phyloP scores from a whole-genome alignment of 1,140 invertebrate species.

The Leptinotarsa undecemlineata region DNA sequence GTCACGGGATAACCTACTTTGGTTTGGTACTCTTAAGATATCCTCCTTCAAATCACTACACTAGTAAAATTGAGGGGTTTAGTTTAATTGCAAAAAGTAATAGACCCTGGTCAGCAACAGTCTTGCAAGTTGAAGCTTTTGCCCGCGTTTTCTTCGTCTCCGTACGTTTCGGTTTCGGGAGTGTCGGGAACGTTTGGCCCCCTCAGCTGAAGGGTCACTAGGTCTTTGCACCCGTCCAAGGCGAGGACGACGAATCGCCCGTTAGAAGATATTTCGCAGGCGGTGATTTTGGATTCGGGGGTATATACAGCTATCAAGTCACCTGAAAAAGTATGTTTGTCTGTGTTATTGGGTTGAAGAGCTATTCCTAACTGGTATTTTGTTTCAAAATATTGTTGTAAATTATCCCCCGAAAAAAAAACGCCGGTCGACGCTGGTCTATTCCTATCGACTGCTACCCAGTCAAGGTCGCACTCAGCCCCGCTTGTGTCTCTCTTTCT shows the following conservation, averaged over 20 bases:
- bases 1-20: too few relatives aligned
- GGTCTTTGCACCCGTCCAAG: slow-evolving; percentile 62
- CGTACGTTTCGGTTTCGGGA: slow-evolving; percentile 56
- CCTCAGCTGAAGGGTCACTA: slow-evolving; percentile 67
- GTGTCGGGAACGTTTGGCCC: slow-evolving; percentile 58
- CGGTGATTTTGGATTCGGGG: slow-evolving; percentile 71
- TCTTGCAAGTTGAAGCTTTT: slow-evolving; percentile 59
- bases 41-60: slow-evolving; percentile 17
- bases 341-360: too few relatives aligned
- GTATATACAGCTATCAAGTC: slow-evolving; percentile 78
- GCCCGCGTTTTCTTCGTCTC: slow-evolving; percentile 57
- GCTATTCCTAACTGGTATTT: too few relatives aligned
- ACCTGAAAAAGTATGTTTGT: slow-evolving; percentile 59
- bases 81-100: slow-evolving; percentile 14
- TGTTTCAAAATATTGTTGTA: too few relatives aligned
- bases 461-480: too few relatives aligned
- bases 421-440: too few relatives aligned
- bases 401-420: too few relatives aligned
- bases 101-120: slow-evolving; percentile 51
- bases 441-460: too few relatives aligned
- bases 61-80: neutral
- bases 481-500: too few relatives aligned
- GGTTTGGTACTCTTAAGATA: slow-evolving; percentile 11
- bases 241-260: slow-evolving; percentile 74
- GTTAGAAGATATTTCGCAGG: slow-evolving; percentile 74